Evolutionary conservation across 2,797 vertebrate species (phyloP).

Genomic region (Siniperca scherzeri): DNA sequence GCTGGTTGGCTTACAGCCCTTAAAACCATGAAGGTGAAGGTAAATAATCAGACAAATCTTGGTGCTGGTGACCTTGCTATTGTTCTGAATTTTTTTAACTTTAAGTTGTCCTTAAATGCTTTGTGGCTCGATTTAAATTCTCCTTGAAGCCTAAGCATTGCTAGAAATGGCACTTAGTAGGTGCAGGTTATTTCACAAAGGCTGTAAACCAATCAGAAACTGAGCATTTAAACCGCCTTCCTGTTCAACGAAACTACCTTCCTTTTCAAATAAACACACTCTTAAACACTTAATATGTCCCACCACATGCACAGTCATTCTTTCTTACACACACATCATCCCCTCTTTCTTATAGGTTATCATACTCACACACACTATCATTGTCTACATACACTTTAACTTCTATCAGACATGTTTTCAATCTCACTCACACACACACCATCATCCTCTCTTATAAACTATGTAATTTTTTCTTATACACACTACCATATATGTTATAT

Average conservation of each 20-base stretch:
- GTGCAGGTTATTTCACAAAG: slow-evolving; percentile 4
- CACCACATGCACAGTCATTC: background rate
- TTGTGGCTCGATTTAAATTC: slow-evolving; percentile 35
- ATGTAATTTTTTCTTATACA: background rate
- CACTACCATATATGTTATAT: background rate
- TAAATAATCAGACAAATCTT: slow-evolving; percentile 1
- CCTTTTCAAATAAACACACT: slow-evolving; percentile 9
- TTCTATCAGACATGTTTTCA: slow-evolving; percentile 13
- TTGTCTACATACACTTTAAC: slow-evolving; percentile 8
- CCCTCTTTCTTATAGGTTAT: background rate
- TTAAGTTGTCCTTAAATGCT: slow-evolving; percentile 19
- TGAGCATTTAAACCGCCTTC: slow-evolving; percentile 1
- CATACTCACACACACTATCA: background rate
- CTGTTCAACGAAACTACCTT: background rate
- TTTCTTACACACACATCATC: background rate
- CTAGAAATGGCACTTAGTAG: slow-evolving; percentile 1
- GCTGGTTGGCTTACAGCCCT: background rate
- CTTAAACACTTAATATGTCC: background rate
- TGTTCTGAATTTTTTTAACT: slow-evolving; percentile 12
- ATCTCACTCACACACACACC: slow-evolving; percentile 3
- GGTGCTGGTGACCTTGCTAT: slow-evolving; percentile 13
- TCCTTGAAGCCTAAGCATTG: slow-evolving; percentile 11
- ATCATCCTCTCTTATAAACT: slow-evolving; percentile 13
- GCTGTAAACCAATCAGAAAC: slow-evolving; percentile 33
- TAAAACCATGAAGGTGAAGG: background rate